Base-by-base conservation (phyloP, 2,113 vertebrate genomes). In the Halcyon senegalensis region DNA sequence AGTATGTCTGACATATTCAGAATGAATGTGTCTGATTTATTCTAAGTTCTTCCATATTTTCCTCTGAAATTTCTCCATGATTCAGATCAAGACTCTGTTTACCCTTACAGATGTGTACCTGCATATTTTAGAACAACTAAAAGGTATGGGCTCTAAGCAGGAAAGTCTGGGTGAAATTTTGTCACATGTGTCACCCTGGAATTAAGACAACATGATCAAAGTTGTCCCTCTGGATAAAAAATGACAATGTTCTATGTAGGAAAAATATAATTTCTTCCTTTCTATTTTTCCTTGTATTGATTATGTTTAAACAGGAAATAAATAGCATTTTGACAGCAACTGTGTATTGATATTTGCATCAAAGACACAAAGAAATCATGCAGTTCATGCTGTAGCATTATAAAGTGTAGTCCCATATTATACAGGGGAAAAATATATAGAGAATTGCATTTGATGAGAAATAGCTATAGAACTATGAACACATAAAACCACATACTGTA, bases 81-180 rank as follows among this genome's bases (percentile, higher is more conserved):
- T 82, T 94, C 81, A 68, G 16, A 72, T 78, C 51, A 89, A 93
- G 25, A 5, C 56, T 91, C n/a, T 78, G 1, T 78, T 81, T 90
- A 17, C 17, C 46, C 50, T 56, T 80, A 31, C 13, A 60, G 48
- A 58, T 28, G 15, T 16, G 7, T 19, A 68, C 5, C 58, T 77
- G 5, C 2, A 1, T 63, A 25, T 93, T 90, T 90, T 62, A 44
- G 62, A 90, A 58, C 13, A 48, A 76, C 53, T 16, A 39, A 41
- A 60, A 53, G 4, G 4, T 33, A 3, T 2, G 50, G 0, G 0
- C 7, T 39, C 3, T 60, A 60, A 73, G 20, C 1, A 83, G 13
- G 80, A 94, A 66, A 50, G 2, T 0, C 0, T 48, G 21, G 15
- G 30, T 75, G 19, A 64, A 90, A 90, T 73, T 62, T 24, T 64